Evolutionary conservation across 92 coral and sea anemone genomes (phyloP), one percentile per base, ranked within the genome.

Genomic region (Heteractis magnifica): DNA sequence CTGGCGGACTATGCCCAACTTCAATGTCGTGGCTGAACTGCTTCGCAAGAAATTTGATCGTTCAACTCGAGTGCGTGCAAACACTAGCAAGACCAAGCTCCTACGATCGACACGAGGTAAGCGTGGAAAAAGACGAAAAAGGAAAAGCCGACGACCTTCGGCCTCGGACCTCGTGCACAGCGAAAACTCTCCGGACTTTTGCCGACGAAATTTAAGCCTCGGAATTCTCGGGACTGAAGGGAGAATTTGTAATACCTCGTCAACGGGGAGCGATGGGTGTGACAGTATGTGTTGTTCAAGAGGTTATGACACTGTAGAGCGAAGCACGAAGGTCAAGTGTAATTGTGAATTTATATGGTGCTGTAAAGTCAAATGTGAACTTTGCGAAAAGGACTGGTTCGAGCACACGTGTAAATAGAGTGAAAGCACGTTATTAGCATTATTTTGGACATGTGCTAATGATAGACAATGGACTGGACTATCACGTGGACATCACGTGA

Each of bases 341-440:
- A 92, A 96, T 88, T 96, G 99, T 83, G 75, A 80, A 13, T 96
- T 96, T 89, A 90, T 96, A 65, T 96, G 99, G 99, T 94, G 99
- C 59, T 94, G 98, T 78, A 79, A 90, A 9, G 92, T 97, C 15
- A 80, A 84, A 59, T 97, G 99, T 62, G 94, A 94, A 20, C 70
- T 41, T 56, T 97, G 99, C 55, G 80, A 88, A 21, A 84, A 79
- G 73, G 92, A 90, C 78, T 87, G 91, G 91, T 41, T 81, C 41
- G 91, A 89, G 53, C 87, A 95, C 10, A 83, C 84, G 23, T 95
- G 98, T 90, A 87, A 88, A 78, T 92, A 80, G 73, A 26, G n/a
- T 12, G 4, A 7, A 48, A 78, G 48, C 53, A 74, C 11, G 78
- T 16, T 21, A 15, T 49, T 74, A 55, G 78, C 44, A 74, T 16